Percentiles rank a stretch among this genome's conserved stretches.
phyloP scores from a whole-genome alignment of 2,888 invertebrate genomes.

The Lasioglossum villosulum region DNA sequence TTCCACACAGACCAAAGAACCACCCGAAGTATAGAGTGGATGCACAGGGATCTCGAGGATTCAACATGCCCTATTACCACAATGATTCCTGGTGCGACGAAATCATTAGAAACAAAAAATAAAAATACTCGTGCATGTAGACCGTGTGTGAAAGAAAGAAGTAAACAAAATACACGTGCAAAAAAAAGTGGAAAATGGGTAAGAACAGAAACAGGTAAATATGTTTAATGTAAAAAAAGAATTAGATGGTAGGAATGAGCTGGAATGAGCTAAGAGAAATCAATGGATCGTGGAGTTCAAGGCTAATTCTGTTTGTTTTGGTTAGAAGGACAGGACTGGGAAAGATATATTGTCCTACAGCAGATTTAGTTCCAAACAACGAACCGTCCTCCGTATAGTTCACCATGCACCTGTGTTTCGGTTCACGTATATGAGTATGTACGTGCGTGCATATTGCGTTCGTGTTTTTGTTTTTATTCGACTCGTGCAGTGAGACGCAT shows the following conservation, averaged over 20 bases:
- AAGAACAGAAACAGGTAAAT: background rate
- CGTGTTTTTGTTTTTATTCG: constrained; percentile 34
- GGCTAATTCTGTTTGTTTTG: constrained; percentile 12
- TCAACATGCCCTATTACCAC: constrained; percentile 52
- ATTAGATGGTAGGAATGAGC: background rate
- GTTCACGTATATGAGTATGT: constrained; percentile 32
- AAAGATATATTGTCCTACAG: constrained; percentile 46
- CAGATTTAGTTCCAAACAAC: constrained; percentile 77
- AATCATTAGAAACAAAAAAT: constrained; percentile 36
- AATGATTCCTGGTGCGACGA: constrained; percentile 42
- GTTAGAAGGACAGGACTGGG: constrained; percentile 5
- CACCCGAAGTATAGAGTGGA: constrained; percentile 27
- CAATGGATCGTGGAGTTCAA: background rate
- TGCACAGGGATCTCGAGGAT: constrained; percentile 40
- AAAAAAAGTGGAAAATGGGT: constrained; percentile 15
- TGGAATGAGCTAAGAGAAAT: background rate
- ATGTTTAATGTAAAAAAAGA: background rate
- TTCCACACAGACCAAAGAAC: constrained; percentile 35
- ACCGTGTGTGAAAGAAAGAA: constrained; percentile 31
- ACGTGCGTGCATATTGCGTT: constrained; percentile 26
- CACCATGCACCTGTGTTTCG: constrained; percentile 68
- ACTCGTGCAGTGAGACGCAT: constrained; percentile 56
- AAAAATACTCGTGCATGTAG: constrained; percentile 53
- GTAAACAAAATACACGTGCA: constrained; percentile 44
- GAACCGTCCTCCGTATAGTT: constrained; percentile 66